phyloP scores from a whole-genome alignment of 1,140 invertebrate species.

The Drosophila willistoni region DNA sequence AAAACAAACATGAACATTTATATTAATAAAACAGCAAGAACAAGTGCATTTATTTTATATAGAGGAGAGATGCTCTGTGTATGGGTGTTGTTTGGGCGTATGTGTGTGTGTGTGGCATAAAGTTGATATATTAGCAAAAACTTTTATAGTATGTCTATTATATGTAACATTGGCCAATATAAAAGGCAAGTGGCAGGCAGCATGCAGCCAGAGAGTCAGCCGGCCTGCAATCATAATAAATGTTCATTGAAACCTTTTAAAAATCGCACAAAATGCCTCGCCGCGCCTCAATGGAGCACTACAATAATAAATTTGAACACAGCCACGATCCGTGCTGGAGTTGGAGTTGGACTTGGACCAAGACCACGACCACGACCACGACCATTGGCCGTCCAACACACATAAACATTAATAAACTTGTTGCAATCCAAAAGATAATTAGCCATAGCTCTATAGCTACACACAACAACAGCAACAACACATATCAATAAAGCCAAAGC shows the following conservation, averaged over 20 bases:
- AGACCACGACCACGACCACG: conserved; percentile 31
- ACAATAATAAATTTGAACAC: conserved; percentile 76
- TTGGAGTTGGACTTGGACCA: conserved; percentile 1
- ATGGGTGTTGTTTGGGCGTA: background rate
- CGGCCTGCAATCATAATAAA: conserved; percentile 78
- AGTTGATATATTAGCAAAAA: conserved; percentile 67
- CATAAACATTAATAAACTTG: conserved; percentile 82
- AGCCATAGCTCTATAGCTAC: conserved; percentile 65
- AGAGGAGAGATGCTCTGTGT: conserved; percentile 1
- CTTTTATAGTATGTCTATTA: conserved; percentile 27
- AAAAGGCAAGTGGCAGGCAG: conserved; percentile 8
- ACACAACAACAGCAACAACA: conserved; percentile 32
- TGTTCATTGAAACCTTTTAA: conserved; percentile 82
- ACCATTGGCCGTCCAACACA: conserved; percentile 12
- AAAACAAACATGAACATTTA: conserved; percentile 52
- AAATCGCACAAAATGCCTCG: conserved; percentile 69
- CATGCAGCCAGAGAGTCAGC: conserved; percentile 6
- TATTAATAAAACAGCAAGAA: conserved; percentile 42
- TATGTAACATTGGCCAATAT: conserved; percentile 14
- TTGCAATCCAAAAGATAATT: conserved; percentile 82
- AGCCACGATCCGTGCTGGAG: conserved; percentile 44
- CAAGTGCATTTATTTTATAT: conserved; percentile 1
- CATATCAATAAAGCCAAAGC: conserved; percentile 27
- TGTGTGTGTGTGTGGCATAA: conserved; percentile 25
- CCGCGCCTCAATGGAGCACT: conserved; percentile 73